Conservation (phyloP, 2,797 vertebrate species). For the Eremophila alpestris region DNA sequence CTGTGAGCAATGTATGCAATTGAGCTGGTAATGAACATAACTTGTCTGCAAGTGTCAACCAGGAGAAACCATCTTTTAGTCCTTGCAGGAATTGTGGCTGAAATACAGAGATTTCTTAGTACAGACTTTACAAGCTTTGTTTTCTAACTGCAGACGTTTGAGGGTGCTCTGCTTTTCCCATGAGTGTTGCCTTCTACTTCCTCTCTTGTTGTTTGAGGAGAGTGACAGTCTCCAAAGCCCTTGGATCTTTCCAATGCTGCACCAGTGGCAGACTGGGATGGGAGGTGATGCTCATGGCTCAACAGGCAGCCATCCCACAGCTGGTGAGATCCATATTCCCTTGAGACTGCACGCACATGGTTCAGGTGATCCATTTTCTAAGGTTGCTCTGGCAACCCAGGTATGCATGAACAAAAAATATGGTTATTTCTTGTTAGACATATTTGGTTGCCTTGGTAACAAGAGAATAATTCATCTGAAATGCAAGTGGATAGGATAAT, state of each 20-base stretch:
- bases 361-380: background rate
- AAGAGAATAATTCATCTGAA: slow-evolving; percentile 39
- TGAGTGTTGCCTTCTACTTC: background rate
- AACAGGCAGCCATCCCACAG: background rate
- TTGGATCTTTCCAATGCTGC: background rate
- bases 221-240: background rate
- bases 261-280: background rate
- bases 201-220: background rate
- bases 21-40: background rate
- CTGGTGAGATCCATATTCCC: background rate
- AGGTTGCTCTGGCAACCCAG: slow-evolving; percentile 17
- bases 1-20: background rate
- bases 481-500: slow-evolving; percentile 28
- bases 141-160: background rate
- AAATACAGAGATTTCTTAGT: background rate
- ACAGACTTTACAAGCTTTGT: background rate
- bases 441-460: slow-evolving; percentile 41
- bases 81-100: background rate
- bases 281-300: background rate
- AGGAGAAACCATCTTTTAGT: background rate
- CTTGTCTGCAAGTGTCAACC: background rate
- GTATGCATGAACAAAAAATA: background rate
- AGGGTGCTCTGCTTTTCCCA: background rate
- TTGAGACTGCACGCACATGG: rapidly evolving
- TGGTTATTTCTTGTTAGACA: background rate